These are phyloP conservation scores for Panurus biarmicus DNA, from an alignment of 2,113 vertebrate species.

Conservation along the genomic window DNA sequence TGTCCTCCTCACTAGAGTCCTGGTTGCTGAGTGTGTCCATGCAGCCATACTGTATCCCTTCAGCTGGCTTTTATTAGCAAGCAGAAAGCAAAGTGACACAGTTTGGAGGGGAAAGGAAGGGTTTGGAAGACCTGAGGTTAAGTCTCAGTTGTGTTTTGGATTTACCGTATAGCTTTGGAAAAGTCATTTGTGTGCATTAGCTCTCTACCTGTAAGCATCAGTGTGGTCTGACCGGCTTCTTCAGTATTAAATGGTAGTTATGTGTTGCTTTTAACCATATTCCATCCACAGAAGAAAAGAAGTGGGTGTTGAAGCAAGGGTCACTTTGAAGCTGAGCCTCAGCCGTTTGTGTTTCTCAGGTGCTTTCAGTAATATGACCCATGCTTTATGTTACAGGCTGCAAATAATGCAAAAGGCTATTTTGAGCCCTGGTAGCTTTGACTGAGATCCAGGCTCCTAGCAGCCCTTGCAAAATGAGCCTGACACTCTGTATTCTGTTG, in stretches of 20 bases:
- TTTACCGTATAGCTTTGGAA: neutral
- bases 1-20: neutral
- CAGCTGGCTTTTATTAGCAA: neutral
- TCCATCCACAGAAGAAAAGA: neutral
- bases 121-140: neutral
- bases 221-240: neutral
- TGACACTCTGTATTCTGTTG: neutral
- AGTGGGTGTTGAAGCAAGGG: neutral
- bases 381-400: neutral
- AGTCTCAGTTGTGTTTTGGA: neutral
- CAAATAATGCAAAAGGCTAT: neutral
- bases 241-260: neutral
- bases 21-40: neutral
- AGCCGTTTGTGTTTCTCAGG: neutral
- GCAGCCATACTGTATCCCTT: neutral
- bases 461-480: neutral
- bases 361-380: neutral
- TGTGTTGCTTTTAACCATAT: neutral
- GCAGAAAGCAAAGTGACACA: neutral
- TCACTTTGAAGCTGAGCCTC: constrained; percentile 9
- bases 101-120: neutral
- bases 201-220: neutral
- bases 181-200: neutral
- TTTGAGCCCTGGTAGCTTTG: neutral
- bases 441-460: neutral